Evolutionary conservation across 2,113 vertebrate genomes (phyloP).

Genomic region (Malaclemys terrapin): DNA sequence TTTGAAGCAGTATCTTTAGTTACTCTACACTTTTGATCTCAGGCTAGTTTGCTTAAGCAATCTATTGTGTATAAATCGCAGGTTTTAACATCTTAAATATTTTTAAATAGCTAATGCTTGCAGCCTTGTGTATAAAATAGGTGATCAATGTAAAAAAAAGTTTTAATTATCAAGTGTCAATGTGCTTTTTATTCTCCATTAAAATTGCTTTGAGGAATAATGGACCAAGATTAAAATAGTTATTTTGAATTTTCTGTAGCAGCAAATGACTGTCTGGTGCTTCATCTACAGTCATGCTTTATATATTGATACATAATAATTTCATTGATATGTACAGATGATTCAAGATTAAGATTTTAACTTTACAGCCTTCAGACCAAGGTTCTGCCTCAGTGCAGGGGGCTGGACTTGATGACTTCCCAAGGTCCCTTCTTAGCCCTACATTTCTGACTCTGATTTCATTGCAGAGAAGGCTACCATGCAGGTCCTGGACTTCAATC

Average conservation of each 20-base stretch:
- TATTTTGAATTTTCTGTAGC: neutral
- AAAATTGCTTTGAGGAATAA: neutral
- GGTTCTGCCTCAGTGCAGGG: too few species aligned
- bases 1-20: neutral
- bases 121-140: slow-evolving; percentile 31
- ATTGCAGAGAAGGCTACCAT: neutral
- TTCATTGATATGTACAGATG: neutral
- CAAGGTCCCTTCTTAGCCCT: neutral
- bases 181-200: slow-evolving; percentile 15
- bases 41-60: slow-evolving; percentile 7
- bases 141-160: neutral
- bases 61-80: neutral
- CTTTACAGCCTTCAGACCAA: neutral
- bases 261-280: accelerated
- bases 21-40: neutral
- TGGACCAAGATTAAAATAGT: neutral
- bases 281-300: neutral
- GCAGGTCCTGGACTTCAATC: neutral
- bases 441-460: neutral
- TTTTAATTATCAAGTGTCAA: neutral
- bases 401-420: neutral
- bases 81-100: slow-evolving; percentile 35
- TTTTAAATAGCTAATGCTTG: neutral
- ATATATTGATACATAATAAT: neutral
- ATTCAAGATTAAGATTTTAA: neutral